phyloP scores from a whole-genome alignment of 2,797 vertebrate genomes.

The Hypotaenidia okinawae region DNA sequence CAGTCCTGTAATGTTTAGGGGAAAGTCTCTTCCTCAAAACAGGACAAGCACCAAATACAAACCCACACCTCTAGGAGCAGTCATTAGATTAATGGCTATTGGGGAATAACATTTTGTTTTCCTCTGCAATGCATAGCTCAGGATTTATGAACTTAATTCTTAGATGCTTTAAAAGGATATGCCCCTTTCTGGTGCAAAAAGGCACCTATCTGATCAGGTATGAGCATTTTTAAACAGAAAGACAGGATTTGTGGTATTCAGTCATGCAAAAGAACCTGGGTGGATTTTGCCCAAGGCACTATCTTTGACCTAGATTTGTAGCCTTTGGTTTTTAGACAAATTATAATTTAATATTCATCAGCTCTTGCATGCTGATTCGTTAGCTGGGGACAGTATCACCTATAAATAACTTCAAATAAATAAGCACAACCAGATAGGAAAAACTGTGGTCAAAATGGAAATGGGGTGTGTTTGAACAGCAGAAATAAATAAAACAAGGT shows the following conservation, averaged over 20 bases:
- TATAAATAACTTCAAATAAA: slow-evolving; percentile 42
- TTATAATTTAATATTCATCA: slow-evolving; percentile 35
- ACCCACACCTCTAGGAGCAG: not conserved
- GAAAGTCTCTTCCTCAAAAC: not conserved
- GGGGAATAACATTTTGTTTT: not conserved
- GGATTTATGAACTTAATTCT: not conserved
- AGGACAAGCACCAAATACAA: not conserved
- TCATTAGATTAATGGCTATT: not conserved
- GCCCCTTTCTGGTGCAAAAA: not conserved
- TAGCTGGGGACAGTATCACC: not conserved
- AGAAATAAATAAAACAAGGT: not conserved
- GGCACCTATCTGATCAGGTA: not conserved
- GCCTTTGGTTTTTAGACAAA: slow-evolving; percentile 40
- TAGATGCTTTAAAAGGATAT: not conserved
- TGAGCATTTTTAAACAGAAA: not conserved
- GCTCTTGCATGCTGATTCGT: not conserved
- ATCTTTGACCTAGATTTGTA: slow-evolving; percentile 56
- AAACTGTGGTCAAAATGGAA: slow-evolving; percentile 15
- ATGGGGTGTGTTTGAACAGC: not conserved
- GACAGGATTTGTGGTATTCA: not conserved
- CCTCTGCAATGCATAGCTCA: not conserved
- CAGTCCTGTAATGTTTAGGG: not conserved
- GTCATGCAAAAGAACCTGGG: slow-evolving; percentile 36
- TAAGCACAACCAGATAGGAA: not conserved
- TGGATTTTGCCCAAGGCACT: slow-evolving; percentile 28